Evolutionary conservation across 2,113 vertebrate genomes (phyloP), one percentile per base, ranked within the genome.

Genomic region (Microcebus lehilahytsara): DNA sequence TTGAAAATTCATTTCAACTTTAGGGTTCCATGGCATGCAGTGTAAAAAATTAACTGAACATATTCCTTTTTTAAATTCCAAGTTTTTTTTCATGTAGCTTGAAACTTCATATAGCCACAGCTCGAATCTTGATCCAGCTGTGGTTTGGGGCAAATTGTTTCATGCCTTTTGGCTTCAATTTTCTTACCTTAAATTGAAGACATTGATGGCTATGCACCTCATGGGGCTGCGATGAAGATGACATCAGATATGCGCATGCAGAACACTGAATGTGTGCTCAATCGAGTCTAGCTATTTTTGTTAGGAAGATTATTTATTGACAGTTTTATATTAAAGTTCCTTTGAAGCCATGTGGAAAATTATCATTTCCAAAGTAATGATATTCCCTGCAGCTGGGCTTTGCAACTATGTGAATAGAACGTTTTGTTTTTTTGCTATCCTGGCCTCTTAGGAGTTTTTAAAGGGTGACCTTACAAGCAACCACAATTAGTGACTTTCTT

Each of bases 241-340:
- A 84, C 40, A 34, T 93, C 75, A 27, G 62, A 87, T 83, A 91
- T 79, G 42, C 64, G 9, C 22, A 6, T 46, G 14, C 84, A 69
- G 72, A 93, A 66, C n/a, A 62, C n/a, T 74, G 23, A 96, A n/a
- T 77, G 42, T 81, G 23, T 80, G 32, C 27, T 84, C 62, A 56
- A 5, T 0, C 79, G 34, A 51, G 16, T 37, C 56, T 56, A 67
- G 46, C 32, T 74, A 20, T 27, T 93, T 94, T 85, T 89, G 56
- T 93, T 95, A 51, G 60, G 78, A 71, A 79, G 71, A 71, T 91
- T 85, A 60, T 58, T 94, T 96, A 81, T 83, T 80, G 40, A 32
- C 92, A 40, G 3, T 66, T 86, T 72, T 81, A 75, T 85, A 53
- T 95, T 89, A 91, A 91, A 69, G 86, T 42, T 87, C 20, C n/a